Percentiles rank a stretch among this genome's conserved stretches.
Evolutionary conservation across 2,888 invertebrate species (phyloP).

Genomic region (Phrixothrix hirtus): DNA sequence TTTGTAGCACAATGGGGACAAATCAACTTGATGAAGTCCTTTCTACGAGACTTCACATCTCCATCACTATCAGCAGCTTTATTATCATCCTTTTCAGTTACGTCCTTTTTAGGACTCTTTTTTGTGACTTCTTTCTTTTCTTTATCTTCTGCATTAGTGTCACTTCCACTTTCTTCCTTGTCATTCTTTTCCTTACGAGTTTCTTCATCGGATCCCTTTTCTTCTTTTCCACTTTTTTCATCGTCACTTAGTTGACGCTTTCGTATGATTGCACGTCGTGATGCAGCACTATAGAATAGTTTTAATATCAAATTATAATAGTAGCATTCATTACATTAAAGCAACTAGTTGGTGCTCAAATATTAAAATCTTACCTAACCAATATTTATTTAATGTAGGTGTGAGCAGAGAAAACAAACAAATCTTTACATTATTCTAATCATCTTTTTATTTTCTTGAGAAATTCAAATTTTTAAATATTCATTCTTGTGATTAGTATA

Average conservation of each 20-base stretch:
- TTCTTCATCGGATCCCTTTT: conserved; percentile 48
- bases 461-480: too few species aligned
- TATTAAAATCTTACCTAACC: too few species aligned
- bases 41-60: conserved; percentile 46
- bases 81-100: conserved; percentile 59
- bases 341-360: too few species aligned
- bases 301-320: too few species aligned
- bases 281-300: conserved; percentile 41
- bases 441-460: too few species aligned
- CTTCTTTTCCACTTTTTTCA: conserved; percentile 53
- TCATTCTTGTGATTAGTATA: too few species aligned
- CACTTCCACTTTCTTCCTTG: conserved; percentile 48
- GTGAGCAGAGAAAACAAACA: conserved; percentile 20
- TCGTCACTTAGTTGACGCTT: conserved; percentile 34
- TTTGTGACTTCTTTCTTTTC: conserved; percentile 47
- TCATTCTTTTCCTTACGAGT: conserved; percentile 52
- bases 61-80: conserved; percentile 56
- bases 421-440: conserved; percentile 24
- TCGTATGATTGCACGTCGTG: conserved; percentile 35
- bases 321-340: too few species aligned
- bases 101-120: conserved; percentile 55
- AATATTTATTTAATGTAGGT: too few species aligned
- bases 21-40: conserved; percentile 68
- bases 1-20: conserved; percentile 80
- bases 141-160: conserved; percentile 44